These are phyloP conservation scores for Synergus gifuensis DNA, from an alignment of 2,888 invertebrate species.

Conservation along the genomic window DNA sequence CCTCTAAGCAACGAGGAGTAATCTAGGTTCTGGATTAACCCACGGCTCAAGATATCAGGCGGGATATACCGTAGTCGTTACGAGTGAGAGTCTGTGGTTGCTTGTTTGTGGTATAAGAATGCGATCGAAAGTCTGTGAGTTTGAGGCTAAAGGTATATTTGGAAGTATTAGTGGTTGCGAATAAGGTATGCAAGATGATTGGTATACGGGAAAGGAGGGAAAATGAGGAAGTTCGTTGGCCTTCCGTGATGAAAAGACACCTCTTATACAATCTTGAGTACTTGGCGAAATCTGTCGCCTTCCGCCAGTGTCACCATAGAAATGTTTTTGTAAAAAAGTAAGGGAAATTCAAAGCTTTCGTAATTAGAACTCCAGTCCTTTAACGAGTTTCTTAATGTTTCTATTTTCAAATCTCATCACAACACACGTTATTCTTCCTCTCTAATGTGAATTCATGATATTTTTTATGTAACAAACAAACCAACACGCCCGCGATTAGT, in stretches of 20 bases:
- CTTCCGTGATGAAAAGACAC: constrained; percentile 25
- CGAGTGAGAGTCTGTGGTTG: constrained; percentile 55
- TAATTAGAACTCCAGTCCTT: constrained; percentile 11
- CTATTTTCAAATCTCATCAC: background rate
- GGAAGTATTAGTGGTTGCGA: constrained; percentile 13
- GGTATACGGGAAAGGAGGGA: constrained; percentile 17
- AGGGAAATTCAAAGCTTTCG: constrained; percentile 6
- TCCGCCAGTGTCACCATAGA: background rate
- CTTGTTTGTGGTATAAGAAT: constrained; percentile 48
- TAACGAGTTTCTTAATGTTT: background rate
- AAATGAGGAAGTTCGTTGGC: constrained; percentile 35
- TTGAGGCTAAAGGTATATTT: constrained; percentile 42
- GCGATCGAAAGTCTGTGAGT: constrained; percentile 54
- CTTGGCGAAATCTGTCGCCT: constrained; percentile 20
- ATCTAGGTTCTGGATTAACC: constrained; percentile 75
- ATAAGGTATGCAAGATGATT: background rate
- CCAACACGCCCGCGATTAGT: no score
- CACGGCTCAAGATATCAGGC: constrained; percentile 74
- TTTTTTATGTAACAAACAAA: background rate
- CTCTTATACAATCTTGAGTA: constrained; percentile 25
- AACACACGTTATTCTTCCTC: background rate
- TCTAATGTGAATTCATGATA: background rate
- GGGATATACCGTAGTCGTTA: constrained; percentile 69
- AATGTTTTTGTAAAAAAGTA: constrained; percentile 9
- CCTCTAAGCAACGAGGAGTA: constrained; percentile 72